Conservation (phyloP, 1,140 invertebrate species). For the Helicorthomorpha holstii region DNA sequence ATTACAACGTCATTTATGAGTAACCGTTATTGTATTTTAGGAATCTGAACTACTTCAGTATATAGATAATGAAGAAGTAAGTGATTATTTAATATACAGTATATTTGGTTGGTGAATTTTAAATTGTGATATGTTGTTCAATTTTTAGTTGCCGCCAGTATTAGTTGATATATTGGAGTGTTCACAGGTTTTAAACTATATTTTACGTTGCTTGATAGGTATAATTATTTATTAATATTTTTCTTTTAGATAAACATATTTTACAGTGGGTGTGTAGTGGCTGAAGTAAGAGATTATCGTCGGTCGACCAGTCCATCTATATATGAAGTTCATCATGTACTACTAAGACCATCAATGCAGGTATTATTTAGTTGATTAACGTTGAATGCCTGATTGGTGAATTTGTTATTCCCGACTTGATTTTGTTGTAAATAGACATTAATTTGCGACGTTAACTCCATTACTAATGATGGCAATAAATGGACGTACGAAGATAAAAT, state of each 20-base stretch:
- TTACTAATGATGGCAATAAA: conserved; percentile 41
- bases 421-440: conserved; percentile 37
- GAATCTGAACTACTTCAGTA: conserved; percentile 27
- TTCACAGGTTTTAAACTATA: conserved; percentile 31
- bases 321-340: conserved; percentile 43
- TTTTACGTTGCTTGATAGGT: background rate
- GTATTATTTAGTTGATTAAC: conserved; percentile 29
- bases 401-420: conserved; percentile 2
- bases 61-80: conserved; percentile 26
- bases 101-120: too few species aligned
- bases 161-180: conserved; percentile 65
- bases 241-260: conserved; percentile 45
- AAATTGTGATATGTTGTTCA: background rate
- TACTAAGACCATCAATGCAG: conserved; percentile 72
- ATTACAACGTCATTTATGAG: conserved; percentile 2
- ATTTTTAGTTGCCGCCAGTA: conserved; percentile 52
- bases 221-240: background rate
- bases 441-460: conserved; percentile 49
- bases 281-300: conserved; percentile 74
- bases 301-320: conserved; percentile 27
- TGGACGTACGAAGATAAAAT: conserved; percentile 62
- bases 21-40: conserved; percentile 12
- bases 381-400: background rate
- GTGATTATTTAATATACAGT: conserved; percentile 2
- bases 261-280: conserved; percentile 79